Base-by-base conservation (phyloP, 2,113 vertebrate genomes). In the Eublepharis macularius region DNA sequence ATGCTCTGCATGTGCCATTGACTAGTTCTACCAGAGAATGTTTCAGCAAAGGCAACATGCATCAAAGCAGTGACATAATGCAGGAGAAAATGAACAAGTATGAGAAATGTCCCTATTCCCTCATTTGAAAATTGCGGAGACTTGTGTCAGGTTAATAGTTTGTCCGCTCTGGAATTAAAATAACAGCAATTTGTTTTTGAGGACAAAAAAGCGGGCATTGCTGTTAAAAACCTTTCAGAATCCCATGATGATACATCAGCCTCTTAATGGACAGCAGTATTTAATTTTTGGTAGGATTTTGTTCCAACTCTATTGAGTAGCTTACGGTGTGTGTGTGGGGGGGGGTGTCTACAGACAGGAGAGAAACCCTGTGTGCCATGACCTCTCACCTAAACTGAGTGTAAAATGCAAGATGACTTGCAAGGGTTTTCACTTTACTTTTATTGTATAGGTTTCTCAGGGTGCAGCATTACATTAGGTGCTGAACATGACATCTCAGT, bases 371-470 rank as follows among this genome's bases (percentile, higher is more conserved):
- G 90, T 49, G 89, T n/a, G 91, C 92, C 77, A 51, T 32, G 84
- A 41, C 85, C 68, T 75, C 86, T 82, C 77, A 0, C 76, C 90
- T n/a, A 0, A 2, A 1, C 5, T 26, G 73, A 24, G 81, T 88
- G 87, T 70, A 49, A 82, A 80, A 73, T 1, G 51, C 88, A 82
- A 93, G 76, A 87, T 1, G 21, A 84, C 78, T 70, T 47, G 82
- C 72, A 89, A 81, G 3, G 89, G 89, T 81, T 51, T 66, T 32
- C 63, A 45, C 86, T 68, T 82, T 92, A 1, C 85, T 91, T 84
- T 88, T 74, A 63, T 89, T 84, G 63, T 93, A 82, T 91, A 83
- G 93, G 94, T 92, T 95, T 95, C 93, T 94, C 93, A 89, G 95
- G 93, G 93, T 92, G 82, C 91, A 72, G 89, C 90, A 88, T 94